These are phyloP conservation scores for Malacosoma neustria DNA, from an alignment of 2,888 invertebrate species.

Conservation along the genomic window DNA sequence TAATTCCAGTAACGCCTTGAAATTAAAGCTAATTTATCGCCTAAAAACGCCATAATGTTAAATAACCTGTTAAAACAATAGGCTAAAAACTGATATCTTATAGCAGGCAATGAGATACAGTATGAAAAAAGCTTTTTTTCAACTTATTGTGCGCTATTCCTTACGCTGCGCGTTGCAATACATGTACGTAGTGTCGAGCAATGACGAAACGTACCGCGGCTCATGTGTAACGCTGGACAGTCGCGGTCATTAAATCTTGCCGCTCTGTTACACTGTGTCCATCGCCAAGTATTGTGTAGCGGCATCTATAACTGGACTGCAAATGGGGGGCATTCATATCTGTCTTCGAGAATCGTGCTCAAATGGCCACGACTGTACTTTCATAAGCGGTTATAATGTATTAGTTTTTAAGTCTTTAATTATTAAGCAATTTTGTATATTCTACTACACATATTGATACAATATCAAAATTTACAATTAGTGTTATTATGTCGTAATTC, in stretches of 20 bases:
- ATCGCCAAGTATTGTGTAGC: conserved; percentile 53
- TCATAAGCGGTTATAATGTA: conserved; percentile 17
- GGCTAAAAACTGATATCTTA: too few species aligned
- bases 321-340: conserved; percentile 63
- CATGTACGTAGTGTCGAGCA: neutral
- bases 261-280: conserved; percentile 66
- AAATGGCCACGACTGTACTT: conserved; percentile 6
- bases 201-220: conserved; percentile 49
- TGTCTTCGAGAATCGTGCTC: conserved; percentile 30
- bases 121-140: too few species aligned
- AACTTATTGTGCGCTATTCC: neutral
- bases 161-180: neutral
- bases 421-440: too few species aligned
- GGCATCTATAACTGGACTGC: conserved; percentile 70
- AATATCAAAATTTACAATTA: too few species aligned
- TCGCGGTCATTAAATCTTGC: conserved; percentile 68
- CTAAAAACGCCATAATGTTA: too few species aligned
- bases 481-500: too few species aligned
- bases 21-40: too few species aligned
- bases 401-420: conserved; percentile 17
- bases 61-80: too few species aligned
- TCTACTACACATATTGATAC: too few species aligned
- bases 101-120: too few species aligned
- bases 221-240: conserved; percentile 49
- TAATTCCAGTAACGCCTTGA: too few species aligned